These are phyloP conservation scores for Chymomyza amoena DNA, from an alignment of 2,888 invertebrate species.

Conservation along the genomic window DNA sequence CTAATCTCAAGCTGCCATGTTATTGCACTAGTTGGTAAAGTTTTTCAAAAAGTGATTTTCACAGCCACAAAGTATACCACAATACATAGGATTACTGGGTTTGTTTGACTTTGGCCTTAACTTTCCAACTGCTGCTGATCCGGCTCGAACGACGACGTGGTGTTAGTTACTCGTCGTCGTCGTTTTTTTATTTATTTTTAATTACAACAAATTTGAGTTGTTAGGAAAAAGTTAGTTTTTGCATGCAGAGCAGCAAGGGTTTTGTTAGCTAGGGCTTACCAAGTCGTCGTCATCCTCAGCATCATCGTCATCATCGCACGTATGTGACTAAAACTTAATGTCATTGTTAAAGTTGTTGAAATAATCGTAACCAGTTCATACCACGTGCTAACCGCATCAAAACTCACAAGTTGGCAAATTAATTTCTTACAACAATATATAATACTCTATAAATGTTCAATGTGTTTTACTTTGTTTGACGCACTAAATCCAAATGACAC, in stretches of 20 bases:
- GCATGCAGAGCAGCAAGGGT: conserved; percentile 20
- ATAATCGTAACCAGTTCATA: conserved; percentile 53
- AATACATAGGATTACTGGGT: not conserved
- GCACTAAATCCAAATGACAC: conserved; percentile 43
- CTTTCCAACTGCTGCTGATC: not conserved
- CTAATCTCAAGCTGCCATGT: conserved; percentile 73
- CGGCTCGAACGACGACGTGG: not conserved
- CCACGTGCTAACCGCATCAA: conserved; percentile 66
- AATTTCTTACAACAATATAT: conserved; percentile 22
- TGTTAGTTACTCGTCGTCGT: not conserved
- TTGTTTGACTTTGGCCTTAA: not conserved
- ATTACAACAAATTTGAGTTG: conserved; percentile 71
- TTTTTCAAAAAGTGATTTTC: conserved; percentile 67
- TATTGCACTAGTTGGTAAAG: conserved; percentile 70
- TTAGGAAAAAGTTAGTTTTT: conserved; percentile 50
- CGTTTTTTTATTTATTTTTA: conserved; percentile 49
- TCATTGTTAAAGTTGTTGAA: conserved; percentile 44
- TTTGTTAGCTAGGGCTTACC: not conserved
- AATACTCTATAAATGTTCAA: conserved; percentile 22
- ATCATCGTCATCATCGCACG: conserved; percentile 11
- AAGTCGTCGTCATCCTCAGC: conserved; percentile 21
- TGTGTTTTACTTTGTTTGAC: conserved; percentile 61
- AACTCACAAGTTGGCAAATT: conserved; percentile 15
- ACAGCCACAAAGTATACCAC: conserved; percentile 7
- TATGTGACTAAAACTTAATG: conserved; percentile 58